A percentile compares a stretch with the other conserved stretches of the same genome.
Evolutionary conservation across 2,888 invertebrate species (phyloP).

Genomic region (Sinotaia quadrata): DNA sequence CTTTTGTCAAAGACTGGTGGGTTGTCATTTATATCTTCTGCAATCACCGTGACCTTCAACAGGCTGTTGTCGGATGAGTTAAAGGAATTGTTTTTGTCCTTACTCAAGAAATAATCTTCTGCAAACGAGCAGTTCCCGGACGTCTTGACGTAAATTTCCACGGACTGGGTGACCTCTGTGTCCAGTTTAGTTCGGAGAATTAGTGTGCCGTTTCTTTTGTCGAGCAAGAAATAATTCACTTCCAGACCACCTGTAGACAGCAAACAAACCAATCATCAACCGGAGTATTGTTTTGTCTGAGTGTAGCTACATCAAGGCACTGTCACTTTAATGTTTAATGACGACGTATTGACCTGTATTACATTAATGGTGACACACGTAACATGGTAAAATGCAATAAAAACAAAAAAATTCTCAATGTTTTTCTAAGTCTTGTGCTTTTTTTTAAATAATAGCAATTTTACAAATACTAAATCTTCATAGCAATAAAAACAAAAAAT

Average conservation of each 20-base stretch:
- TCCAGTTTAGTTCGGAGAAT: slow-evolving; percentile 43
- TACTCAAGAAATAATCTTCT: slow-evolving; percentile 17
- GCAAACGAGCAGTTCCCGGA: slow-evolving; percentile 45
- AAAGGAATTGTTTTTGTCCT: slow-evolving; percentile 16
- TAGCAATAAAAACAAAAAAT: no score
- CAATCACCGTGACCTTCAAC: slow-evolving; percentile 69
- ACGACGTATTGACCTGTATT: no score
- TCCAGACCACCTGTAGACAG: slow-evolving; percentile 40
- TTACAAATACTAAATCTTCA: no score
- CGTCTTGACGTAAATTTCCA: slow-evolving; percentile 54
- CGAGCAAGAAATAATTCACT: slow-evolving; percentile 35
- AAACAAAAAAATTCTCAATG: no score
- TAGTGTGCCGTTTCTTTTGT: slow-evolving; percentile 39
- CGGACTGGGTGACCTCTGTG: slow-evolving; percentile 44
- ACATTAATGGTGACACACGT: no score
- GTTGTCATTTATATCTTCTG: slow-evolving; percentile 92
- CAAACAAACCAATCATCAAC: no score
- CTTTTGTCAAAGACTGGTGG: slow-evolving; percentile 83
- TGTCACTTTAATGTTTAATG: no score
- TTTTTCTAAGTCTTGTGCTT: no score
- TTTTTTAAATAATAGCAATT: no score
- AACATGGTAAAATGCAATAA: no score
- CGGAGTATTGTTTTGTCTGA: no score
- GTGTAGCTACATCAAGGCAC: no score
- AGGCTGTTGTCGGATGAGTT: slow-evolving; percentile 44